Percentiles rank a stretch among this genome's conserved stretches.
These are phyloP conservation scores for Montipora efflorescens DNA, from an alignment of 64 coral and sea anemone genomes.

Conservation along the genomic window DNA sequence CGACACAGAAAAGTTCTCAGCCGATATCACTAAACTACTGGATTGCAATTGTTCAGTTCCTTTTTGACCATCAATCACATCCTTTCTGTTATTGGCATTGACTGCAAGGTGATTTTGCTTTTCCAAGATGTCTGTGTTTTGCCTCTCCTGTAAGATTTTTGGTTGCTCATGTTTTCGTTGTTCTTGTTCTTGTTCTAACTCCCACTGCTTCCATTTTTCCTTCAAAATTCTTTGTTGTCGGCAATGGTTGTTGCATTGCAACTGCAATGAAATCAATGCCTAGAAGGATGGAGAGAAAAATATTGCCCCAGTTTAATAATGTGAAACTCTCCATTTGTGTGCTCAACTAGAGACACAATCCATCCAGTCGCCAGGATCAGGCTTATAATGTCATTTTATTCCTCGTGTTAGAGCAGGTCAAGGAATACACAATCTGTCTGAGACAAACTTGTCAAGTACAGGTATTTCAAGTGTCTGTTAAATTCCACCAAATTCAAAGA, in stretches of 20 bases:
- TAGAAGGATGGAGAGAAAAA: conserved; percentile 18
- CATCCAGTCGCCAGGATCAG: too few species aligned
- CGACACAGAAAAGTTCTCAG: conserved; percentile 91
- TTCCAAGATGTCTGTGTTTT: conserved; percentile 51
- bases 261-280: conserved; percentile 92
- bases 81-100: not conserved
- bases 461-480: too few species aligned
- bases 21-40: conserved; percentile 86
- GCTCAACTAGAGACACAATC: too few species aligned
- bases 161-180: conserved; percentile 34
- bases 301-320: too few species aligned
- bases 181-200: conserved; percentile 65
- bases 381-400: too few species aligned
- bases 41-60: conserved; percentile 26
- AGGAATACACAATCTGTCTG: too few species aligned
- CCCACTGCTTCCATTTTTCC: conserved; percentile 82
- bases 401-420: too few species aligned
- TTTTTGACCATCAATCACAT: conserved; percentile 62
- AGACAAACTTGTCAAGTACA: too few species aligned
- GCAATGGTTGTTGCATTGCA: conserved; percentile 82
- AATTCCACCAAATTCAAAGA: too few species aligned
- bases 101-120: not conserved
- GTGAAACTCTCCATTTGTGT: too few species aligned
- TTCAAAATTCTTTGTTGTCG: conserved; percentile 91
- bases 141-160: not conserved